Evolutionary conservation across 2,888 invertebrate genomes (phyloP), one percentile per base, ranked within the genome.

Genomic region (Microplitis deprimator): DNA sequence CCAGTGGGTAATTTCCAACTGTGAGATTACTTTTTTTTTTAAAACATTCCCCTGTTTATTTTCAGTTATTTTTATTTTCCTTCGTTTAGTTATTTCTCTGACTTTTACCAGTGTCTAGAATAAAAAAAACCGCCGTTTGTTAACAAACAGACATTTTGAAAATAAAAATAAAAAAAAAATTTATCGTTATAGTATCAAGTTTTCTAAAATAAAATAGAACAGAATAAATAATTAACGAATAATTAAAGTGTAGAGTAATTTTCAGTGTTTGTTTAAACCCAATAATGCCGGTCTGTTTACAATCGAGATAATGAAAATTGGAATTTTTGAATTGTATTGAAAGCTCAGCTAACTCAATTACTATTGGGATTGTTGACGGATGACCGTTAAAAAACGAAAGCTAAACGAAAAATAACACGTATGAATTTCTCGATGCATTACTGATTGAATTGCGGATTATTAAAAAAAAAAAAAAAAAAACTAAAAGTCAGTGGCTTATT

Each of bases 1-100:
- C 20, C 20, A 70, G n/a, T 59, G 70, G 70, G 59, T 70, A 70
- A 70, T 70, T 70, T 70, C 20, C 70, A 70, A 29, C 59, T 60
- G 70, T 29, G 70, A 70, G 60, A 70, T 70, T 70, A 60, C 70
- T 72, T 62, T 62, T 62, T 61, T 61, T 72, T 10, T 20, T 17
- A 64, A 67, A 67, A 67, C n/a, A 50, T 70, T 29, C 59, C n/a
- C 2, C 8, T 50, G 20, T 70, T 70, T 62, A 39, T 60, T 59
- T 39, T 50, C 13, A 50, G 50, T 50, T 69, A 17, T 10, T n/a
- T 69, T 69, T 59, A 38, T 62, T 38, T 5, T 61, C 8, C 16
- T 7, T 62, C 40, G 39, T 62, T 61, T n/a, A 39, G 20, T 39
- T 62, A 16, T 60, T 41, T 62, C 17, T 16, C 17, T 38, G 10